phyloP scores from a whole-genome alignment of 1,140 invertebrate species.

The Zaprionus tsacasi region DNA sequence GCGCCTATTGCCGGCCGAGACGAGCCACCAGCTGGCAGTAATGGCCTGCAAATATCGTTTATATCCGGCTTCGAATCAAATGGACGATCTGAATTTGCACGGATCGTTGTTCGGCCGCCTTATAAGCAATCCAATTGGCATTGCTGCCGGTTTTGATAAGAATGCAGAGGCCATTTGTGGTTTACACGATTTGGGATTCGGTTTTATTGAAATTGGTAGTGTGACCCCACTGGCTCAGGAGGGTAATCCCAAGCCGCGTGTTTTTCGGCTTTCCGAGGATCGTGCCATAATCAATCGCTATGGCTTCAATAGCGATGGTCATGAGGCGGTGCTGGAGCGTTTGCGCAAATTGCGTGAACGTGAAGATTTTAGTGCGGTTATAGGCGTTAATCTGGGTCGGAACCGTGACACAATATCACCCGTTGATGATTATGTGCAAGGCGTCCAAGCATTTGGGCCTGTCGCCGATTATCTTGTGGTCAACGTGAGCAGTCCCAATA shows the following conservation, averaged over 20 bases:
- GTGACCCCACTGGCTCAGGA: slow-evolving; percentile 96
- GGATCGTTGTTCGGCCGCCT: slow-evolving; percentile 89
- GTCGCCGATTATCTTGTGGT: slow-evolving; percentile 95
- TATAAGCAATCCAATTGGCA: slow-evolving; percentile 95
- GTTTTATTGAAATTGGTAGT: slow-evolving; percentile 98
- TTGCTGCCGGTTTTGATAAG: slow-evolving; percentile 99
- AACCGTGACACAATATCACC: slow-evolving; percentile 94
- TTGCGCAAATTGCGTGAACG: slow-evolving; percentile 86
- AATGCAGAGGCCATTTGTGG: slow-evolving; percentile 95
- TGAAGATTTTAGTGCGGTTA: slow-evolving; percentile 85
- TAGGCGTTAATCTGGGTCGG: slow-evolving; percentile 98
- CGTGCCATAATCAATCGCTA: slow-evolving; percentile 94
- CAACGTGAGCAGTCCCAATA: slow-evolving; percentile 97
- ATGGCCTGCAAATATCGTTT: slow-evolving; percentile 90
- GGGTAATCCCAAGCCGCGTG: slow-evolving; percentile 96
- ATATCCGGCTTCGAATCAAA: slow-evolving; percentile 86
- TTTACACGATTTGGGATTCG: slow-evolving; percentile 94
- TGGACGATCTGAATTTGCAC: slow-evolving; percentile 88
- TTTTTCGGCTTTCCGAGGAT: slow-evolving; percentile 94
- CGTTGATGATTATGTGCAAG: slow-evolving; percentile 92
- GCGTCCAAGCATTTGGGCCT: slow-evolving; percentile 90
- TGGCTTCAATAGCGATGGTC: slow-evolving; percentile 98
- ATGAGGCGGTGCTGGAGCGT: slow-evolving; percentile 89
- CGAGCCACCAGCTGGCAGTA: slow-evolving; percentile 91
- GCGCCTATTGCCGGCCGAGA: slow-evolving; percentile 87